Conservation (phyloP, 1,140 invertebrate species). For the Drosophila parabipectinata region DNA sequence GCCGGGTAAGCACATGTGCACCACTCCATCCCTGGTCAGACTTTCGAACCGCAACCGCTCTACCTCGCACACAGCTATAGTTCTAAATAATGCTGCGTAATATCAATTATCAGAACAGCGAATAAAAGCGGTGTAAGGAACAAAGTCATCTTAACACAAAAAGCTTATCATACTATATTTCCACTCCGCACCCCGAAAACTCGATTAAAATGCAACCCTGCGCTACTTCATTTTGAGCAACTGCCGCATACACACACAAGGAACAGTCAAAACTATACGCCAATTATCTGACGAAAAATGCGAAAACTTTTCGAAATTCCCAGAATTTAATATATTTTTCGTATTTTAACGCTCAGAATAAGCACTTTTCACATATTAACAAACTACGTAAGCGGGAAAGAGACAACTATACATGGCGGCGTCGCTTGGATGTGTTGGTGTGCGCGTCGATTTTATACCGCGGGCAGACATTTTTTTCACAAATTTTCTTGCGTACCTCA, state of each 20-base stretch:
- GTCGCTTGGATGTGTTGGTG: slow-evolving; percentile 36
- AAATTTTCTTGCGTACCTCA: slow-evolving; percentile 74
- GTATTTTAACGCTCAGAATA: slow-evolving; percentile 37
- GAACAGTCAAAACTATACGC: not conserved
- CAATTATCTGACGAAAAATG: too few species aligned
- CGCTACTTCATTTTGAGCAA: slow-evolving; percentile 12
- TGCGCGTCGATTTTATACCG: slow-evolving; percentile 57
- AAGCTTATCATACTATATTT: slow-evolving; percentile 32
- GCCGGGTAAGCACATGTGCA: slow-evolving; percentile 17
- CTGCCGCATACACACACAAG: not conserved
- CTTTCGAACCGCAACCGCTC: not conserved
- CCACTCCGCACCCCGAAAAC: slow-evolving; percentile 14
- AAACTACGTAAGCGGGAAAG: slow-evolving; percentile 33
- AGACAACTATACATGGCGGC: slow-evolving; percentile 54
- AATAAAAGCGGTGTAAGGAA: slow-evolving; percentile 3
- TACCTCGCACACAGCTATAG: not conserved
- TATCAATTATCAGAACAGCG: slow-evolving; percentile 24
- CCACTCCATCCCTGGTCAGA: slow-evolving; percentile 30
- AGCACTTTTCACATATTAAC: slow-evolving; percentile 34
- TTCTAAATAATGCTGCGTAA: slow-evolving; percentile 9
- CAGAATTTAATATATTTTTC: slow-evolving; percentile 24
- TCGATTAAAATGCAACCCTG: slow-evolving; percentile 48
- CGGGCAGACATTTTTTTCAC: slow-evolving; percentile 56
- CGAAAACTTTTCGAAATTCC: slow-evolving; percentile 26
- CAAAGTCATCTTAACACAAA: slow-evolving; percentile 17